Evolutionary conservation across 2,888 invertebrate species (phyloP).

Genomic region (Perithous albicinctus): DNA sequence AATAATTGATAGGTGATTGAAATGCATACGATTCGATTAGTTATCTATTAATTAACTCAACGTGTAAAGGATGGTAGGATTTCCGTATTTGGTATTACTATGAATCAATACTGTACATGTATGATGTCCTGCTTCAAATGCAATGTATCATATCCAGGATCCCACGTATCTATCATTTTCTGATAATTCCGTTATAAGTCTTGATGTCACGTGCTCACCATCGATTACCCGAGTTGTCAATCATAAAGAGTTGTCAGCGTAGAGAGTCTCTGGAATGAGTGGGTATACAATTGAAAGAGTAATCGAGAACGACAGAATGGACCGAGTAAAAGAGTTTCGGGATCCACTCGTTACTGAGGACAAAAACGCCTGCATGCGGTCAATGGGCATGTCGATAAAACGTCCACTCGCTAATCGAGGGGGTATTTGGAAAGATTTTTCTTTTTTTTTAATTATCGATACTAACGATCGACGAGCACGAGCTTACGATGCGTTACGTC

Average conservation of each 20-base stretch:
- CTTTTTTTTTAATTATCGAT: slow-evolving; percentile 10
- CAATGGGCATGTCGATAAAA: slow-evolving; percentile 43
- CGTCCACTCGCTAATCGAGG: slow-evolving; percentile 42
- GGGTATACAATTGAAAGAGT: slow-evolving; percentile 11
- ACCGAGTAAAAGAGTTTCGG: neutral
- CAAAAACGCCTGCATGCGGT: slow-evolving; percentile 19
- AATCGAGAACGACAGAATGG: slow-evolving; percentile 19
- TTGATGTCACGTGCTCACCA: slow-evolving; percentile 3
- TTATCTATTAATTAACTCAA: neutral
- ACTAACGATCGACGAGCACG: slow-evolving; percentile 15
- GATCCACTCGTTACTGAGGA: slow-evolving; percentile 18
- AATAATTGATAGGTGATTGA: neutral
- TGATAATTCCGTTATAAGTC: slow-evolving; percentile 15
- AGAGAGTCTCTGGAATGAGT: neutral
- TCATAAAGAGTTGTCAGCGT: slow-evolving; percentile 6
- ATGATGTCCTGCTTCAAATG: neutral
- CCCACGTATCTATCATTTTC: neutral
- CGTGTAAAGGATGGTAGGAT: neutral
- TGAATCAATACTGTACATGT: neutral
- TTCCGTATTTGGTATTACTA: neutral
- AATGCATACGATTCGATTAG: neutral
- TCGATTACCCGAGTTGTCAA: slow-evolving; percentile 28
- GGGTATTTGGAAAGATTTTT: slow-evolving; percentile 23
- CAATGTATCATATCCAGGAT: neutral
- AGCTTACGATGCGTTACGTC: slow-evolving; percentile 13